These are phyloP conservation scores for Notiomystis cincta DNA, from an alignment of 2,113 vertebrate species.

Conservation along the genomic window DNA sequence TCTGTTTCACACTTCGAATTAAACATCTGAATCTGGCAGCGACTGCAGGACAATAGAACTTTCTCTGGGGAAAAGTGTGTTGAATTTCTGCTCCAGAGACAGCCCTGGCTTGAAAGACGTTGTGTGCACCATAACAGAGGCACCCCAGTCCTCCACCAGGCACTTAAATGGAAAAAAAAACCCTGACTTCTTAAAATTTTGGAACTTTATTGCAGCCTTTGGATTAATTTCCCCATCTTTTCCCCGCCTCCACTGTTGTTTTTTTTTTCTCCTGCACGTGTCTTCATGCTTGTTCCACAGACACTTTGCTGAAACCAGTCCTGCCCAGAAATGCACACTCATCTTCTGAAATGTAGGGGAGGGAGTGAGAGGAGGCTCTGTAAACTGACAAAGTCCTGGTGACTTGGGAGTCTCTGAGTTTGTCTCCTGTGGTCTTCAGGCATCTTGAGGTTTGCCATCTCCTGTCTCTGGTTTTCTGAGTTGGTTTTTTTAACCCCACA, in stretches of 20 bases:
- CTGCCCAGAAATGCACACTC: not conserved
- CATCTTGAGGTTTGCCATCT: not conserved
- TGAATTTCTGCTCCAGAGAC: not conserved
- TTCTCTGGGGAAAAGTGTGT: not conserved
- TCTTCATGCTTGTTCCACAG: not conserved
- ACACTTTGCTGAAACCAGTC: not conserved
- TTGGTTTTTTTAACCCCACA: not conserved
- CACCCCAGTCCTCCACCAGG: not conserved
- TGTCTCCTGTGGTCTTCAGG: not conserved
- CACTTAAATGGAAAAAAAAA: not conserved
- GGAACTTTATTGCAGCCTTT: not conserved
- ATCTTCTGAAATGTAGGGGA: not conserved
- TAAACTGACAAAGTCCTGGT: not conserved
- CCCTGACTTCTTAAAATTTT: not conserved
- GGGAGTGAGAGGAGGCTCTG: not conserved
- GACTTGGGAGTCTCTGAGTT: not conserved
- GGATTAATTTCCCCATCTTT: not conserved
- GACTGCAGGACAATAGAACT: not conserved
- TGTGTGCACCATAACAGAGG: not conserved
- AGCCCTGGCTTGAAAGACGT: not conserved
- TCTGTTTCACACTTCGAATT: not conserved
- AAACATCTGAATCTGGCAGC: not conserved
- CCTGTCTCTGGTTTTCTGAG: not conserved
- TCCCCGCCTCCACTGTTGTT: fast-evolving
- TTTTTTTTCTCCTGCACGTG: not conserved